Evolutionary conservation across 2,113 vertebrate species (phyloP), one percentile per base, ranked within the genome.

Genomic region (Pteropus alecto): DNA sequence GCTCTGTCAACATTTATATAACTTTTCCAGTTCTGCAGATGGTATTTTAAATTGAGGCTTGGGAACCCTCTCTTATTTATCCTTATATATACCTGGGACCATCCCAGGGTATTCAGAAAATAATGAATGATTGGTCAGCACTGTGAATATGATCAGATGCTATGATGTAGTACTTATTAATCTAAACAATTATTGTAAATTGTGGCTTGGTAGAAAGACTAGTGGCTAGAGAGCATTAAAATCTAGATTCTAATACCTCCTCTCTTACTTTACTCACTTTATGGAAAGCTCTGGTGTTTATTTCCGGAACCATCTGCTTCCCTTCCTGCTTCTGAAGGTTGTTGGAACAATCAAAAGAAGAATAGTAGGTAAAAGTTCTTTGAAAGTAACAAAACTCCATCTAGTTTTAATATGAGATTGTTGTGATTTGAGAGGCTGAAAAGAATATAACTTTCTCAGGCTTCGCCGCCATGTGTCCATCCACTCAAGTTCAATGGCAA

Each of bases 1-100:
- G 35, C 65, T 89, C 65, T 96, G 88, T 89, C 88, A 94, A 85
- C 56, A 63, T 85, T 70, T 63, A 70, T 26, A 11, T 76, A 85
- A 70, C 74, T 84, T 86, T 51, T 82, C 30, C 30, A 65, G 41
- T 51, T 46, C 58, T 95, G 48, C 26, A 67, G 81, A 84, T 74
- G 41, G 78, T 65, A 51, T 78, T 83, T 97, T 65, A 73, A 76
- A 28, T 13, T 33, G 38, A 88, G 67, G 51, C 11, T 1, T 93
- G n/a, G 54, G 41, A 77, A 63, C 61, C 10, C 16, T 76, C 24
- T 94, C 51, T 61, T 79, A 51, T 22, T 68, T 94, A 63, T 38
- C 12, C 71, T 77, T 85, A 11, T 38, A 81, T 21, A 41, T 33
- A 68, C 35, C 73, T 91, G 65, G 46, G 54, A 82, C 48, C 30